Evolutionary conservation across 37 sponge, comb jelly and placozoan genomes (phyloP).

Genomic region (Ianthella basta): DNA sequence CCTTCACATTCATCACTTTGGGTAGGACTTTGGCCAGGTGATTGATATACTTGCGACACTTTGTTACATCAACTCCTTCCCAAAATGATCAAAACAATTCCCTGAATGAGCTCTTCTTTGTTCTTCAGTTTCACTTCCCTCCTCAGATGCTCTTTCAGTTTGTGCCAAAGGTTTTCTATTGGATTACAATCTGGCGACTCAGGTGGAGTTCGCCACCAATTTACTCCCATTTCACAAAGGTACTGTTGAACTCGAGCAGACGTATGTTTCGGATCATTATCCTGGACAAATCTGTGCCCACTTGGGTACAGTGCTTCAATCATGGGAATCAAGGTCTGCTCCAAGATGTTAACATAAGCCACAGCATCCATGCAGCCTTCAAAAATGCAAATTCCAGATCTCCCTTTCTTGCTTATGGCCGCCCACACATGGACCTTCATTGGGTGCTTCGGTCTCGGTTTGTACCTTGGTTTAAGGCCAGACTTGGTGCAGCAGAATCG

Average conservation of each 20-base stretch:
- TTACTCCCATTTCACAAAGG: no score
- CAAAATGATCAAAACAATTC: not conserved
- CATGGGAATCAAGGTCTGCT: not conserved
- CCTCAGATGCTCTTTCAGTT: no score
- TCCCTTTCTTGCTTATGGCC: not conserved
- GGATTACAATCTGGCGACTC: no score
- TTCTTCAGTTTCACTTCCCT: no score
- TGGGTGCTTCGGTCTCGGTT: constrained; percentile 14
- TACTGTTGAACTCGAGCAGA: no score
- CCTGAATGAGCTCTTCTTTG: no score
- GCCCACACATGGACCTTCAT: constrained; percentile 23
- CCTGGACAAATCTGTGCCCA: constrained; percentile 7
- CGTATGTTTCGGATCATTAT: constrained; percentile 26
- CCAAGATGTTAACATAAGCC: not conserved
- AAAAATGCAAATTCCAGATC: not conserved
- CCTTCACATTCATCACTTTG: not conserved
- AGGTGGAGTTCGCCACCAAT: no score
- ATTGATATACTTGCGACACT: not conserved
- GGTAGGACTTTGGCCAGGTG: not conserved
- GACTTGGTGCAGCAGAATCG: not conserved
- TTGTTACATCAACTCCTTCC: not conserved
- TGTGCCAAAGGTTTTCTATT: no score
- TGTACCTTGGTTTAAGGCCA: not conserved
- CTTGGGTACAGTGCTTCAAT: not conserved
- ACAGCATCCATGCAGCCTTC: constrained; percentile 24